Percentiles rank a stretch among this genome's conserved stretches.
These are phyloP conservation scores for Chunga burmeisteri DNA, from an alignment of 2,113 vertebrate genomes.

Conservation along the genomic window DNA sequence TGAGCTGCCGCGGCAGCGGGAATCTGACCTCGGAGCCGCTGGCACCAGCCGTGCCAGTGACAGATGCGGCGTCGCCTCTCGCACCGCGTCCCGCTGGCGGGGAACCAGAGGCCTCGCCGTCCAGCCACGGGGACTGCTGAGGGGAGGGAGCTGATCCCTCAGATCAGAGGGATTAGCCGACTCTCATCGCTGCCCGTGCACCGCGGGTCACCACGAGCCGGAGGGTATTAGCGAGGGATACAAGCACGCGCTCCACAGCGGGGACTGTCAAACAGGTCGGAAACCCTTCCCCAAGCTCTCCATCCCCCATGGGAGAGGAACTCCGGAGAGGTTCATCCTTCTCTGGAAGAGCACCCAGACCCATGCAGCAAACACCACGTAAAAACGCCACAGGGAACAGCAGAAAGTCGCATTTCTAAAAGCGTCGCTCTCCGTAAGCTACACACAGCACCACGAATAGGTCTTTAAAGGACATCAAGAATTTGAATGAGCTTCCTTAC, in stretches of 20 bases:
- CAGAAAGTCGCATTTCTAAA: background rate
- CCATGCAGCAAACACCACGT: accelerated
- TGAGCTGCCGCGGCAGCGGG: accelerated
- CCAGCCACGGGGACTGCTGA: accelerated
- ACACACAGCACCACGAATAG: background rate
- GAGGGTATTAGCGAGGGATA: background rate
- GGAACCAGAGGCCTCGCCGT: background rate
- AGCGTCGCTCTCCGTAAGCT: background rate
- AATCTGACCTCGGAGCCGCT: background rate
- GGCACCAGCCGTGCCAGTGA: background rate
- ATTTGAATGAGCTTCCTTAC: background rate
- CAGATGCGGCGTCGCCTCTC: accelerated
- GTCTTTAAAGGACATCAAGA: background rate
- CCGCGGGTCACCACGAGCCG: accelerated
- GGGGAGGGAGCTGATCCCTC: background rate
- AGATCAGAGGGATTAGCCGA: background rate
- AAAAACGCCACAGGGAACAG: background rate
- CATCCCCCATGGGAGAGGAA: accelerated
- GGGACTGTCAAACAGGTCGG: background rate
- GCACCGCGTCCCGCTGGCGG: accelerated
- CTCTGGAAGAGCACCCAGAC: background rate
- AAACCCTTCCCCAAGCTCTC: background rate
- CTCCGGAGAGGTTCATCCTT: background rate
- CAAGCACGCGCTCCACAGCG: background rate
- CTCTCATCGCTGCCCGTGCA: accelerated